A percentile compares a stretch with the other conserved stretches of the same genome.
phyloP scores from a whole-genome alignment of 2,888 invertebrate species.

The Drosophila recens region DNA sequence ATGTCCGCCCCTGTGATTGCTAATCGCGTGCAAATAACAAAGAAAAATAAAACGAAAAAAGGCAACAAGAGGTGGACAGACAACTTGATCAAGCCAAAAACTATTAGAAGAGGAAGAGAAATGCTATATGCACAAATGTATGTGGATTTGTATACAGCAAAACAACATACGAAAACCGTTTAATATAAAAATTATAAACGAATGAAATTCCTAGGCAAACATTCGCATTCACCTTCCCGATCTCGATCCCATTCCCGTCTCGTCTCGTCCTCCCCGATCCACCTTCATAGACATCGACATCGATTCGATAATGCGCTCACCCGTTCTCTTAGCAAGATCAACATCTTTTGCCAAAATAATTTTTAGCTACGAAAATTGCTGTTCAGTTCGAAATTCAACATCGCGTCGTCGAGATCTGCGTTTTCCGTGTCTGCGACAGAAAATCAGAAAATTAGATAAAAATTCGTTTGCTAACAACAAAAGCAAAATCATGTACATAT shows the following conservation, averaged over 20 bases:
- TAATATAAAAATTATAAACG: constrained; percentile 64
- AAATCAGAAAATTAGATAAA: constrained; percentile 34
- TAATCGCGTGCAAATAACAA: constrained; percentile 55
- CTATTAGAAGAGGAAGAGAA: constrained; percentile 21
- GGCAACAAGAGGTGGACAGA: constrained; percentile 29
- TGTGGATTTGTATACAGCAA: constrained; percentile 17
- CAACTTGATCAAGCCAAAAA: constrained; percentile 56
- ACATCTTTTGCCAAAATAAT: constrained; percentile 68
- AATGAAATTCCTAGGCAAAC: constrained; percentile 67
- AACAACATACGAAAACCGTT: constrained; percentile 47
- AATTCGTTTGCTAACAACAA: constrained; percentile 47
- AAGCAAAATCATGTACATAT: constrained; percentile 58
- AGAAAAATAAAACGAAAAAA: constrained; percentile 12
- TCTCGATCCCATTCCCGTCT: neutral
- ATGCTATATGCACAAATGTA: constrained; percentile 6
- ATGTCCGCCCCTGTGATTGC: constrained; percentile 48
- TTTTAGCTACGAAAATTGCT: constrained; percentile 66
- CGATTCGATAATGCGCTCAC: constrained; percentile 33
- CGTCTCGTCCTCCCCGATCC: neutral
- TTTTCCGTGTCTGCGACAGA: constrained; percentile 38
- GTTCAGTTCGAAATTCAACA: constrained; percentile 75
- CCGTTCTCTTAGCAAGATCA: constrained; percentile 55
- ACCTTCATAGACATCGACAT: neutral
- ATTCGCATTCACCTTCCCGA: constrained; percentile 3
- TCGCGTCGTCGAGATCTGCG: constrained; percentile 67